Base-by-base conservation (phyloP, 2,113 vertebrate species). In the Polypterus senegalus region DNA sequence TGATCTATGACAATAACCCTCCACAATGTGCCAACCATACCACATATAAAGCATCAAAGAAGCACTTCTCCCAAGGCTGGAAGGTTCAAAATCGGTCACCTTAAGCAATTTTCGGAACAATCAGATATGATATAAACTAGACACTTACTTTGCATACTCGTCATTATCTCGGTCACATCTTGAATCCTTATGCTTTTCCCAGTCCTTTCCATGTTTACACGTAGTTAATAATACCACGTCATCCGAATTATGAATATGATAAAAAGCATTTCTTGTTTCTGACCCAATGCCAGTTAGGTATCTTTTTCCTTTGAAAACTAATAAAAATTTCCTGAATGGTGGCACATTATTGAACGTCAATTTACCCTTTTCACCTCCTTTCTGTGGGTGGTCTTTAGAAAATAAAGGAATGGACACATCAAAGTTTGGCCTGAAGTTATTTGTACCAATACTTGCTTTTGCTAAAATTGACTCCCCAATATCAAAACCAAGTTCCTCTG, bases 251-350 rank as follows among this genome's bases (percentile, higher is more conserved):
- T 88, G 80, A 73, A 88, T 74, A 71, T 88, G 86, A 72, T 88
- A 82, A 59, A 88, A 77, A 59, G 86, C 86, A 9, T 88, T 88
- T 75, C 85, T 82, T 1, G 84, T 88, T 76, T 88, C 86, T 0
- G 86, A 88, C 1, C 86, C 86, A 2, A 88, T 88, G 52, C 86
- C 86, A 0, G 86, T 89, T 10, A 89, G 77, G 71, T 89, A 89
- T 8, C 86, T 71, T 69, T 89, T 89, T 63, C 86, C 86, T 70
- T 89, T 89, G 67, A 89, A 89, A 67, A 89, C 86, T 63, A 89
- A 74, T 73, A 82, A 76, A 70, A 86, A 88, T 69, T 81, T 88
- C 80, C 84, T 76, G 68, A 74, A 72, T 2, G 83, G 77, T 0
- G 82, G 78, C 1, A 78, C 65, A 4, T 81, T 74, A 44, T 76